Percentiles rank a stretch among this genome's conserved stretches.
Evolutionary conservation across 1,140 invertebrate species (phyloP).

Genomic region (Eurosta solidaginis): DNA sequence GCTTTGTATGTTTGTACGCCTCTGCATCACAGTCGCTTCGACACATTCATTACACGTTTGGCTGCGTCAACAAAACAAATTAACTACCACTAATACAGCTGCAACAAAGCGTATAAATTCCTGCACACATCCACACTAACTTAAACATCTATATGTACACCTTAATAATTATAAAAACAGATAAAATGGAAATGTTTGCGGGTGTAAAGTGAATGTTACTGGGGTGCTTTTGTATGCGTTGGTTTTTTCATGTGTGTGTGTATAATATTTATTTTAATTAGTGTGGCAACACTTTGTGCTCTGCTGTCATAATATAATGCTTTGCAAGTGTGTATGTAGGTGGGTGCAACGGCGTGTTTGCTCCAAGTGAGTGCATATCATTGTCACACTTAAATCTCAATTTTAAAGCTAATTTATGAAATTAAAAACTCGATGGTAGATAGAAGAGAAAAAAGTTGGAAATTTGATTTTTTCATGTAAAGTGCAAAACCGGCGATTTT

Average conservation of each 20-base stretch:
- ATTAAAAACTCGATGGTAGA: not conserved
- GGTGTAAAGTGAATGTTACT: not conserved
- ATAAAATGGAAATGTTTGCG: conserved; percentile 19
- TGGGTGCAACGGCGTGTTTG: not conserved
- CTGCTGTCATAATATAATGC: not conserved
- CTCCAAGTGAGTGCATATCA: not conserved
- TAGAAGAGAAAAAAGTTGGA: not conserved
- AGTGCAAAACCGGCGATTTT: too few species aligned
- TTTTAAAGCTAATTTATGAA: conserved; percentile 13
- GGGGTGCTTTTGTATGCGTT: not conserved
- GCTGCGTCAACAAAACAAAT: conserved; percentile 22
- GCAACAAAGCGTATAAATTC: not conserved
- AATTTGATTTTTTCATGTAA: not conserved
- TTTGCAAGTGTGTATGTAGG: not conserved
- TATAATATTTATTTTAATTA: conserved; percentile 21
- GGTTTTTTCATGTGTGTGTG: not conserved
- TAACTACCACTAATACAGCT: not conserved
- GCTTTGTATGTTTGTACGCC: not conserved
- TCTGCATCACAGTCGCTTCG: not conserved
- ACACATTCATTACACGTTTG: not conserved
- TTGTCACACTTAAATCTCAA: conserved; percentile 27
- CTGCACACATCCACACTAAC: not conserved
- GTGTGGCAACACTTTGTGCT: conserved; percentile 15
- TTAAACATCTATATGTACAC: not conserved
- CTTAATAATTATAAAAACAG: conserved; percentile 8